phyloP scores from a whole-genome alignment of 1,140 invertebrate species.

The Pseudoatta argentina region DNA sequence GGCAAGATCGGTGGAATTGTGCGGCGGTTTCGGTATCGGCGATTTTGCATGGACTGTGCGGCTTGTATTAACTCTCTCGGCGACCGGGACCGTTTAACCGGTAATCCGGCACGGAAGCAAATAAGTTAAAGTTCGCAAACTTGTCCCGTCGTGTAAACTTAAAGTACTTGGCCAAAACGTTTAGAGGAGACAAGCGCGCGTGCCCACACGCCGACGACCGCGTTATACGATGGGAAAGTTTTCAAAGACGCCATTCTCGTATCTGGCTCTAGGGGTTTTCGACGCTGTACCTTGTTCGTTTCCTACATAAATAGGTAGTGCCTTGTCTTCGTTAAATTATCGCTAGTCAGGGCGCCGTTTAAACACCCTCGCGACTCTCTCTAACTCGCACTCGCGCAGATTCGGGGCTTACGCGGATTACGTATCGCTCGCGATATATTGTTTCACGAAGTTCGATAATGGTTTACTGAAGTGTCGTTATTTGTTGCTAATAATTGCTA shows the following conservation, averaged over 20 bases:
- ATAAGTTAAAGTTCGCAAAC: constrained; percentile 68
- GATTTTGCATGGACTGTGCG: constrained; percentile 42
- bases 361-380: not conserved
- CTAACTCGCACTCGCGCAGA: constrained; percentile 33
- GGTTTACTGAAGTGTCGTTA: constrained; percentile 7
- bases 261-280: constrained; percentile 50
- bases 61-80: constrained; percentile 50
- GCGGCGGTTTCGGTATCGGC: constrained; percentile 24
- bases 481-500: constrained; percentile 29
- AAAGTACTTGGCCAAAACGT: constrained; percentile 58
- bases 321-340: constrained; percentile 52
- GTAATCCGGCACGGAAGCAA: constrained; percentile 58
- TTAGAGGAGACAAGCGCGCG: constrained; percentile 57
- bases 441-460: constrained; percentile 49
- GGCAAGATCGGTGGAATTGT: constrained; percentile 24
- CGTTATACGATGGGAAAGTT: constrained; percentile 63
- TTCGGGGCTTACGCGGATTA: constrained; percentile 50
- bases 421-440: constrained; percentile 3
- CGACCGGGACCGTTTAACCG: constrained; percentile 59
- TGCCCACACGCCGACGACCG: constrained; percentile 43
- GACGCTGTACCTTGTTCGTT: constrained; percentile 48
- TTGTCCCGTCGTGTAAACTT: constrained; percentile 62
- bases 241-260: constrained; percentile 56
- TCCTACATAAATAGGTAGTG: constrained; percentile 25
- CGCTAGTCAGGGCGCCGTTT: constrained; percentile 35